These are phyloP conservation scores for Octodonta nipae DNA, from an alignment of 2,888 invertebrate species.

Conservation along the genomic window DNA sequence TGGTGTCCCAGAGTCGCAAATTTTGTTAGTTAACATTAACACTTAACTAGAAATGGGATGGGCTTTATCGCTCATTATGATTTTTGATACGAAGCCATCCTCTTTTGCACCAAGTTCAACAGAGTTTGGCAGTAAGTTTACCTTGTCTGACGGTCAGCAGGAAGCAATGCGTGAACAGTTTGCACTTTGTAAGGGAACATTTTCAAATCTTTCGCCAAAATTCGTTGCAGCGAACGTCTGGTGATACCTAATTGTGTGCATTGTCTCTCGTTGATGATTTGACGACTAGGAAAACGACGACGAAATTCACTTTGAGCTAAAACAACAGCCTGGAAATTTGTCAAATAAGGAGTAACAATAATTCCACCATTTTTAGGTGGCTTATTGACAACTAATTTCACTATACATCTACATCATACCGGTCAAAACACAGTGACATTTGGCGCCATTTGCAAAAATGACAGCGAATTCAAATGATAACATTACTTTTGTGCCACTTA, in stretches of 20 bases:
- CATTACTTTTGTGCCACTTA: background rate
- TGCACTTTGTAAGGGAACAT: no score
- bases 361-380: background rate
- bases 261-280: no score
- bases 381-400: no score
- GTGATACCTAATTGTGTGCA: slow-evolving; percentile 1
- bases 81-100: background rate
- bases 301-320: background rate
- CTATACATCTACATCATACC: background rate
- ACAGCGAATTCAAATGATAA: background rate
- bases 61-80: background rate
- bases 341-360: no score
- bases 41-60: no score
- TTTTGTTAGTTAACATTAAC: no score
- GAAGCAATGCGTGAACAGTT: background rate
- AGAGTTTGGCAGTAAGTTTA: background rate
- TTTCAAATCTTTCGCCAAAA: background rate
- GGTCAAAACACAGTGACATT: slow-evolving; percentile 1
- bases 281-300: slow-evolving; percentile 1
- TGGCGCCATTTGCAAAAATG: background rate
- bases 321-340: no score
- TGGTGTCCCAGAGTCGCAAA: no score
- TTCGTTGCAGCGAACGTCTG: background rate
- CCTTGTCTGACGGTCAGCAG: background rate
- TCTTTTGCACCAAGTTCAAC: background rate